Evolutionary conservation across 2,888 invertebrate genomes (phyloP).

Genomic region (Tenthredo livida): DNA sequence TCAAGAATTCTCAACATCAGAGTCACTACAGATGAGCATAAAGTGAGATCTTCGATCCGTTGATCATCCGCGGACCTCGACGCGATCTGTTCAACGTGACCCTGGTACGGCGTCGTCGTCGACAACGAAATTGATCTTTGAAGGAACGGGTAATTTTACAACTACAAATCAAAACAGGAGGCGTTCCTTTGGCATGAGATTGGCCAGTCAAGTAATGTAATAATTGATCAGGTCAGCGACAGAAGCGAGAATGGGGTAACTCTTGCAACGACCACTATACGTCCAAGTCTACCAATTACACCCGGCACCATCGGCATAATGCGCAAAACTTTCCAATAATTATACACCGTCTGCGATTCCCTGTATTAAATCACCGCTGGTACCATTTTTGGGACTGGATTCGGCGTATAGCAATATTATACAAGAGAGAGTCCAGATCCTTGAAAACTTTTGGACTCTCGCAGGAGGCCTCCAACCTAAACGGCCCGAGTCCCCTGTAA

Average conservation of each 20-base stretch:
- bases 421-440: conserved; percentile 28
- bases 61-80: not conserved
- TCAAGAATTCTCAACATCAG: not conserved
- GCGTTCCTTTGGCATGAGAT: conserved; percentile 9
- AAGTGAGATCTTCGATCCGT: not conserved
- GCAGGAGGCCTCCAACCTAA: conserved; percentile 31
- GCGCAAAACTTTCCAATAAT: conserved; percentile 51
- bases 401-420: conserved; percentile 34
- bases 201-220: conserved; percentile 34
- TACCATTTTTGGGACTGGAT: conserved; percentile 49
- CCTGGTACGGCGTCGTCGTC: not conserved
- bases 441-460: conserved; percentile 29
- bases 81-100: not conserved
- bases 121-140: conserved; percentile 9
- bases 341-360: conserved; percentile 45
- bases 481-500: conserved; percentile 46
- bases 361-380: conserved; percentile 47
- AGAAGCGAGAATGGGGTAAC: conserved; percentile 44
- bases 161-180: conserved; percentile 39
- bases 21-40: not conserved
- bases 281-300: conserved; percentile 40
- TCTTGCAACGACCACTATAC: conserved; percentile 18
- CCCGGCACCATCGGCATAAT: conserved; percentile 34
- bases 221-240: conserved; percentile 49
- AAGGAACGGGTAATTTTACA: conserved; percentile 31